phyloP scores from a whole-genome alignment of 1,140 invertebrate genomes.

The Reticulitermes speratus region DNA sequence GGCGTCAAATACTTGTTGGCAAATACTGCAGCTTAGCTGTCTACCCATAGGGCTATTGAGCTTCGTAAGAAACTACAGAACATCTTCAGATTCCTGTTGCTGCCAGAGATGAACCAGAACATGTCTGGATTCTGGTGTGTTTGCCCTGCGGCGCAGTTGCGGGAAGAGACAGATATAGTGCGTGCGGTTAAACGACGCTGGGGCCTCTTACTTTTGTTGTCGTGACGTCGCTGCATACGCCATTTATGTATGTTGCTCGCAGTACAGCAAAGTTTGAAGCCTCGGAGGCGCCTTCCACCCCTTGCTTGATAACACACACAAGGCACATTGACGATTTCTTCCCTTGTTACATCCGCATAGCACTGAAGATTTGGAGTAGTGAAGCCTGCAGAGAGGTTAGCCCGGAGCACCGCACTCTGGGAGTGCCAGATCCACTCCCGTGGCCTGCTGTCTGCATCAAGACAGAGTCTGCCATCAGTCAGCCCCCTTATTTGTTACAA shows the following conservation, averaged over 20 bases:
- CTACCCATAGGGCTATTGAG: neutral
- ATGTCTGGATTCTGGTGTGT: neutral
- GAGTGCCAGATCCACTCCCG: too few species aligned
- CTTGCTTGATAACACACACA: neutral
- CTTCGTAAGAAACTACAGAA: neutral
- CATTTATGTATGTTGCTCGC: neutral
- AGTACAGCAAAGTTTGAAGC: neutral
- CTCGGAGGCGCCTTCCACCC: neutral
- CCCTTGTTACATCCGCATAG: neutral
- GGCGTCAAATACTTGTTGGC: neutral
- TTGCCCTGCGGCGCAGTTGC: neutral
- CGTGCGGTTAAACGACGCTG: neutral
- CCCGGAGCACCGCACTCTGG: neutral
- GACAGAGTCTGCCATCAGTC: too few species aligned
- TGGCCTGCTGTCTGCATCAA: too few species aligned
- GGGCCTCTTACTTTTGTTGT: neutral
- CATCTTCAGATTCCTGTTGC: neutral
- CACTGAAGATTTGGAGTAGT: neutral
- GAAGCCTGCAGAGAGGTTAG: neutral
- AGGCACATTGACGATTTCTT: neutral
- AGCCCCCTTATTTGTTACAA: too few species aligned
- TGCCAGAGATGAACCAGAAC: neutral
- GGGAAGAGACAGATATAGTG: neutral
- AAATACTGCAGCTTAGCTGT: neutral
- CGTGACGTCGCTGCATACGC: neutral